Percentiles rank a stretch among this genome's conserved stretches.
These are phyloP conservation scores for Heterotis niloticus DNA, from an alignment of 2,113 vertebrate species.

Conservation along the genomic window DNA sequence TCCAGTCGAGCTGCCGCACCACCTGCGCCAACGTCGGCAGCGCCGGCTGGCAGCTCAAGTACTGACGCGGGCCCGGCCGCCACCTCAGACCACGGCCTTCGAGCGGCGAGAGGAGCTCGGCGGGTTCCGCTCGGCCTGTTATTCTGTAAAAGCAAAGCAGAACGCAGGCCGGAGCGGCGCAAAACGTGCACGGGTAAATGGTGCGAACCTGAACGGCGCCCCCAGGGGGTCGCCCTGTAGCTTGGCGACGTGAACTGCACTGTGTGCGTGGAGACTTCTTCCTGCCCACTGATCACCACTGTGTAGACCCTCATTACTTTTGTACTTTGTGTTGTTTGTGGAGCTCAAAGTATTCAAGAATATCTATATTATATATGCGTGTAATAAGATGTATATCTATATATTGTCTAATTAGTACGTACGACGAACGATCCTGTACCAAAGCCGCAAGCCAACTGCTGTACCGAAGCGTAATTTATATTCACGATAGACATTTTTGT, in stretches of 20 bases:
- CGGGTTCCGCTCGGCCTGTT: slow-evolving; percentile 56
- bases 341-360: slow-evolving; percentile 76
- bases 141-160: slow-evolving; percentile 54
- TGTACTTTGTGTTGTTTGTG: slow-evolving; percentile 84
- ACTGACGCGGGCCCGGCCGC: slow-evolving; percentile 60
- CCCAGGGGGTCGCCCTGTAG: slow-evolving; percentile 71
- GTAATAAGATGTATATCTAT: slow-evolving; percentile 24
- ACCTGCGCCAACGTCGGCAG: slow-evolving; percentile 75
- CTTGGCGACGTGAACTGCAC: slow-evolving; percentile 77
- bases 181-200: slow-evolving; percentile 71
- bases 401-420: background rate
- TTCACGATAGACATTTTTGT: slow-evolving; percentile 66
- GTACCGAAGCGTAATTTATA: slow-evolving; percentile 79
- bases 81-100: slow-evolving; percentile 54
- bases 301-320: slow-evolving; percentile 80
- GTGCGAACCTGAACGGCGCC: slow-evolving; percentile 76
- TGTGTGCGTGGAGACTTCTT: slow-evolving; percentile 78
- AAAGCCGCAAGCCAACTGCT: slow-evolving; percentile 72
- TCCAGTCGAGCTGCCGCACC: slow-evolving; percentile 75
- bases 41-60: slow-evolving; percentile 78
- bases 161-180: slow-evolving; percentile 2
- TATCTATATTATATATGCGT: slow-evolving; percentile 22
- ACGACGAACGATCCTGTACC: slow-evolving; percentile 70
- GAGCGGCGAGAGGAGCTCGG: slow-evolving; percentile 39
- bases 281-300: slow-evolving; percentile 78